phyloP scores from a whole-genome alignment of 2,888 invertebrate genomes.

The Alloplasta piceator region DNA sequence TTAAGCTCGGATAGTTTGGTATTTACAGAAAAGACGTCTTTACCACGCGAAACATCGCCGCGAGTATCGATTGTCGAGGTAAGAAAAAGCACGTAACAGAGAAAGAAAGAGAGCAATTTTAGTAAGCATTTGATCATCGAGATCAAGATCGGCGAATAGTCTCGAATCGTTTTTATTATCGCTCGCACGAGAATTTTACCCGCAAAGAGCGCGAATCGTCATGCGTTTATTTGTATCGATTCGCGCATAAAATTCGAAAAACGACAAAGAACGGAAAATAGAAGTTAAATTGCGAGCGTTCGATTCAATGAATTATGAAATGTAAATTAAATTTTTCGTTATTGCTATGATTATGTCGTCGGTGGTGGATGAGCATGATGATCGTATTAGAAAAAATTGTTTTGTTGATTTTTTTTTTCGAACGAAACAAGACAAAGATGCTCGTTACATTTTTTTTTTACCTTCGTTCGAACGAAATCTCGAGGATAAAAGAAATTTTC shows the following conservation, averaged over 20 bases:
- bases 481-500: constrained; percentile 7
- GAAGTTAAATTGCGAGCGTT: neutral
- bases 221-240: neutral
- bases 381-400: constrained; percentile 34
- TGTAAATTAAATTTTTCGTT: constrained; percentile 34
- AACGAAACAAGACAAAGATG: constrained; percentile 20
- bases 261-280: neutral
- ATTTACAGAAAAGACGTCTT: constrained; percentile 67
- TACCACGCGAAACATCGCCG: constrained; percentile 75
- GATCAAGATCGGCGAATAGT: constrained; percentile 25
- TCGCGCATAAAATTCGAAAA: neutral
- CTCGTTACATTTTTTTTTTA: constrained; percentile 23
- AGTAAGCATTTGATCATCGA: constrained; percentile 22
- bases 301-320: neutral
- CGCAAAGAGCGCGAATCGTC: neutral
- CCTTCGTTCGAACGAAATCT: neutral
- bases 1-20: constrained; percentile 75
- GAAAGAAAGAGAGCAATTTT: constrained; percentile 6
- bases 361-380: constrained; percentile 62
- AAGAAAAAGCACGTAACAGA: constrained; percentile 69
- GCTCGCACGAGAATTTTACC: constrained; percentile 8
- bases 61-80: constrained; percentile 81
- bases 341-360: constrained; percentile 44
- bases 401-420: constrained; percentile 20
- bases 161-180: constrained; percentile 32